Percentiles rank a stretch among this genome's conserved stretches.
Conservation (phyloP, 2,113 vertebrate genomes). For the Marmota flaviventris region DNA sequence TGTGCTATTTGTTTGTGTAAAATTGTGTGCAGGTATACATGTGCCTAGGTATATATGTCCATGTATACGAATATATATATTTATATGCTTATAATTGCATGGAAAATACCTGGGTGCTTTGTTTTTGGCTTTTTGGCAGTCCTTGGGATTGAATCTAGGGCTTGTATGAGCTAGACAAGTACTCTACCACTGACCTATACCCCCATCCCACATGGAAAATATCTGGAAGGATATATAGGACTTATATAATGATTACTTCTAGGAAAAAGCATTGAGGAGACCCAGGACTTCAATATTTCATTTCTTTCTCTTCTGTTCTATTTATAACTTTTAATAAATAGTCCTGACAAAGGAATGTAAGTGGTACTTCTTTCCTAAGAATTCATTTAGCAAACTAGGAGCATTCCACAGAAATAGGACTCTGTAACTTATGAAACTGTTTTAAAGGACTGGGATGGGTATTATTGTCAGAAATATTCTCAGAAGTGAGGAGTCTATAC, state of each 20-base stretch:
- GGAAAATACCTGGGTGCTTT: not conserved
- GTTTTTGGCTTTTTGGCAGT: no score
- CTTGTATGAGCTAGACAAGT: no score
- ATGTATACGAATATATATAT: no score
- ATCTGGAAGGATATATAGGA: not conserved
- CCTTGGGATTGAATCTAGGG: no score
- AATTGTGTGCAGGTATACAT: not conserved
- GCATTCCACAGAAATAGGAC: constrained; percentile 41
- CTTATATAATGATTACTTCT: not conserved
- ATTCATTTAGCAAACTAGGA: not conserved
- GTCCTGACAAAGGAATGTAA: not conserved
- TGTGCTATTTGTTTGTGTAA: not conserved
- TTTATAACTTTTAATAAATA: not conserved
- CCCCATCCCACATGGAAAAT: not conserved
- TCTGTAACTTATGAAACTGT: constrained; percentile 40
- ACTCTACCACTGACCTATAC: no score
- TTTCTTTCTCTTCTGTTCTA: not conserved
- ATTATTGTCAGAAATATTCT: not conserved
- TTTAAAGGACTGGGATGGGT: constrained; percentile 1
- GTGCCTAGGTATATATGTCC: not conserved
- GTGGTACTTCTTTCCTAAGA: not conserved
- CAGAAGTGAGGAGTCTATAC: not conserved
- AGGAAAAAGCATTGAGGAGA: not conserved
- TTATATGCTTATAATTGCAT: not conserved
- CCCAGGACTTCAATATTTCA: not conserved